phyloP scores from a whole-genome alignment of 2,888 invertebrate species.

The Caenorhabditis sp. region DNA sequence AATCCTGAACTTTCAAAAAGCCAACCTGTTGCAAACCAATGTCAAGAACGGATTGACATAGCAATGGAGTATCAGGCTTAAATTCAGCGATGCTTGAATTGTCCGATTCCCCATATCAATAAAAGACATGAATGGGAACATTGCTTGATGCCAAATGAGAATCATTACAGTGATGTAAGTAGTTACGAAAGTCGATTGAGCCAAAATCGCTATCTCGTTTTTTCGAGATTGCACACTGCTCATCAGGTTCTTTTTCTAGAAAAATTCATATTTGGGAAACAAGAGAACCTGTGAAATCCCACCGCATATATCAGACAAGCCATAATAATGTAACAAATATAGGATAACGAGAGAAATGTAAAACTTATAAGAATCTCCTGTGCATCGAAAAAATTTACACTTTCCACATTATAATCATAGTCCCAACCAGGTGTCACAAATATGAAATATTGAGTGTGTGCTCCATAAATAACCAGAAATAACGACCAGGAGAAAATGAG shows the following conservation, averaged over 20 bases:
- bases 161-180: constrained; percentile 6
- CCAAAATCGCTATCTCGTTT: constrained; percentile 45
- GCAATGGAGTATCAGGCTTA: constrained; percentile 16
- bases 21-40: neutral
- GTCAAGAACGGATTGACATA: neutral
- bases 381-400: neutral
- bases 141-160: neutral
- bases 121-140: neutral
- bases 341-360: constrained; percentile 34
- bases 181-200: constrained; percentile 58
- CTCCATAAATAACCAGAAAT: neutral
- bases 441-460: neutral
- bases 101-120: neutral
- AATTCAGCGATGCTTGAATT: neutral
- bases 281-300: neutral
- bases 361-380: constrained; percentile 45
- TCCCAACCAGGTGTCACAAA: constrained; percentile 26
- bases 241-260: constrained; percentile 16
- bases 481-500: neutral
- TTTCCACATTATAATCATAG: constrained; percentile 16
- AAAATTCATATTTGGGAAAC: neutral
- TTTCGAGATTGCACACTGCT: constrained; percentile 17
- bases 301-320: constrained; percentile 31
- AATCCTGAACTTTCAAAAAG: too few relatives aligned
- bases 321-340: constrained; percentile 30